Conservation (phyloP, 2,888 invertebrate genomes). For the Hoplodrina ambigua region DNA sequence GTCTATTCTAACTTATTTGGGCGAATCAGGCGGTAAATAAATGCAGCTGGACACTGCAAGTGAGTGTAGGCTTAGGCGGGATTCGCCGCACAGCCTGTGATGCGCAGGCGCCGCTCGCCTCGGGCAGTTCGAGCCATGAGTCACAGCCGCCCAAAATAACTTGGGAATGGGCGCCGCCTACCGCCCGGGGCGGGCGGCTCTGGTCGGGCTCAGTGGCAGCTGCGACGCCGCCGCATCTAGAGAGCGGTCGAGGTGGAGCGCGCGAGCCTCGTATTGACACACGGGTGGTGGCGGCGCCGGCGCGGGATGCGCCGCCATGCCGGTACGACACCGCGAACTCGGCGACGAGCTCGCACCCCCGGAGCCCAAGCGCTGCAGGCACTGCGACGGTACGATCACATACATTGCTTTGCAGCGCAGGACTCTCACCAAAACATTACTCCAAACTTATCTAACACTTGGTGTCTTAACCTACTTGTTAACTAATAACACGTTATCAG, state of each 20-base stretch:
- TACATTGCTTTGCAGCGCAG: conserved; percentile 70
- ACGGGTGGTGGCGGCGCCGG: conserved; percentile 87
- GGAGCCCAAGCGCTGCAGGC: conserved; percentile 97
- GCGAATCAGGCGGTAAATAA: conserved; percentile 16
- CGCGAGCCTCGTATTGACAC: conserved; percentile 79
- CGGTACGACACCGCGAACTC: conserved; percentile 90
- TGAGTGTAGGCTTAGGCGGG: conserved; percentile 72
- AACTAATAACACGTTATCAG: conserved; percentile 58
- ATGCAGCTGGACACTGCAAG: conserved; percentile 18
- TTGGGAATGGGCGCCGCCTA: conserved; percentile 89
- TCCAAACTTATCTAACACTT: conserved; percentile 60
- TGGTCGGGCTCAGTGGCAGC: conserved; percentile 86
- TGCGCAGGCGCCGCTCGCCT: conserved; percentile 84
- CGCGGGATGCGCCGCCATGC: conserved; percentile 91
- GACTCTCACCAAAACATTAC: conserved; percentile 64
- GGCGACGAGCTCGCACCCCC: conserved; percentile 91
- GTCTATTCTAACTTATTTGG: conserved; percentile 1
- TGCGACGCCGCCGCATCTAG: conserved; percentile 88
- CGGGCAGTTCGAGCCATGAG: conserved; percentile 85
- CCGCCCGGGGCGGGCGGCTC: conserved; percentile 89
- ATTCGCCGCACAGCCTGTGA: conserved; percentile 78
- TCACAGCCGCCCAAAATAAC: conserved; percentile 88
- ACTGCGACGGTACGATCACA: conserved; percentile 94
- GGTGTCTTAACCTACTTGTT: conserved; percentile 59
- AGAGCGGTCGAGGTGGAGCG: conserved; percentile 84